Percentiles rank a stretch among this genome's conserved stretches.
phyloP scores from a whole-genome alignment of 2,113 vertebrate species.

The Ptychochromis oligacanthus region DNA sequence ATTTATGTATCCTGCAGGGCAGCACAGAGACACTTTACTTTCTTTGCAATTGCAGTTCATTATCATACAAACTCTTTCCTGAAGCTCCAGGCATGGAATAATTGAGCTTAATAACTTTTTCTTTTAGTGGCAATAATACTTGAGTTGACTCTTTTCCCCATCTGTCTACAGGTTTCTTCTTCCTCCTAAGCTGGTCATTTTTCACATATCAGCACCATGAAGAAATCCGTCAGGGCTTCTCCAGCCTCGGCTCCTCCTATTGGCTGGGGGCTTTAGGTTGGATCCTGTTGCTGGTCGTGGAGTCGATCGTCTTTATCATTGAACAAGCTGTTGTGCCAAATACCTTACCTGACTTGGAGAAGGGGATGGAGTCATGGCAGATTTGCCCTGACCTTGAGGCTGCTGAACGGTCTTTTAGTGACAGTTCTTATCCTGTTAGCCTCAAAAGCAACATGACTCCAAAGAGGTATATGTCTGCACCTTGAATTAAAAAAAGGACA shows the following conservation, averaged over 20 bases:
- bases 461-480: slow-evolving; percentile 56
- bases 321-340: slow-evolving; percentile 74
- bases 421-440: not conserved
- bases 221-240: slow-evolving; percentile 72
- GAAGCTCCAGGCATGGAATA: slow-evolving; percentile 48
- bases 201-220: slow-evolving; percentile 78
- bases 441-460: slow-evolving; percentile 1
- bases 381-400: slow-evolving; percentile 10
- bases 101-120: slow-evolving; percentile 55
- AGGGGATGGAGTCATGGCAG: slow-evolving; percentile 51
- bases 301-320: slow-evolving; percentile 59
- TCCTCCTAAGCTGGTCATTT: slow-evolving; percentile 80
- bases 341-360: slow-evolving; percentile 73
- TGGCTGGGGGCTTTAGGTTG: slow-evolving; percentile 79
- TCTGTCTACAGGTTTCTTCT: slow-evolving; percentile 78
- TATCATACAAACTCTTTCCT: slow-evolving; percentile 54
- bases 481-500: slow-evolving; percentile 38
- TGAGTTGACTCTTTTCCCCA: slow-evolving; percentile 22
- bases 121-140: slow-evolving; percentile 14
- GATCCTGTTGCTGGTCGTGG: slow-evolving; percentile 54
- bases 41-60: slow-evolving; percentile 54
- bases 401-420: slow-evolving; percentile 27
- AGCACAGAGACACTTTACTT: slow-evolving; percentile 40
- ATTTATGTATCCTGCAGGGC: slow-evolving; percentile 49
- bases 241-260: slow-evolving; percentile 71